These are phyloP conservation scores for Neoniphon sammara DNA, from an alignment of 2,797 vertebrate genomes.

Conservation along the genomic window DNA sequence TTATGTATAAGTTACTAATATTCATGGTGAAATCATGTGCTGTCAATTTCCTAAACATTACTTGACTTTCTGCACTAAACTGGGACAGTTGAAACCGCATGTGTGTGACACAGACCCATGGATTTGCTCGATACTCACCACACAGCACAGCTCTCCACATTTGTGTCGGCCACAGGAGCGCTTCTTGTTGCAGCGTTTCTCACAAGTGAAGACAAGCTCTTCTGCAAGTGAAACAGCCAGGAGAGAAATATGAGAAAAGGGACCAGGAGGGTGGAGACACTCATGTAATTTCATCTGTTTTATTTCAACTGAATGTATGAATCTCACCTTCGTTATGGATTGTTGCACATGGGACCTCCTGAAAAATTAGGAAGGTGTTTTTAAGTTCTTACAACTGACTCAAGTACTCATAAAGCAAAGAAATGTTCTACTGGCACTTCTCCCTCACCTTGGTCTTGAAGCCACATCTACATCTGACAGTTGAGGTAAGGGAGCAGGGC, in stretches of 20 bases:
- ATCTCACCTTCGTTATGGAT: slow-evolving; percentile 92
- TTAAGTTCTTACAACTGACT: slow-evolving; percentile 7
- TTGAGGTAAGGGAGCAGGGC: slow-evolving; percentile 92
- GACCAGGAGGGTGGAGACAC: not conserved
- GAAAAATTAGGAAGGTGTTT: slow-evolving; percentile 50
- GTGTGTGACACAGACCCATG: not conserved
- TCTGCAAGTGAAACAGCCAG: slow-evolving; percentile 65
- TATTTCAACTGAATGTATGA: not conserved
- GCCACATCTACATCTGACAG: slow-evolving; percentile 93
- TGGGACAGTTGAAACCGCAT: not conserved
- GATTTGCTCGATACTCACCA: slow-evolving; percentile 83
- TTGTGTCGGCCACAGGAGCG: slow-evolving; percentile 95
- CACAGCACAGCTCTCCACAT: slow-evolving; percentile 95
- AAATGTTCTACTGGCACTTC: not conserved
- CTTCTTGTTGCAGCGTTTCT: slow-evolving; percentile 96
- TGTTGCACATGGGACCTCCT: slow-evolving; percentile 93
- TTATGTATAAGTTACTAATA: no score
- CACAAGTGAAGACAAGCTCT: slow-evolving; percentile 92
- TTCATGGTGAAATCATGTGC: no score
- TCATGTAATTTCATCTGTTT: not conserved
- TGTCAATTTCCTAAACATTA: not conserved
- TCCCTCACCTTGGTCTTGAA: slow-evolving; percentile 89
- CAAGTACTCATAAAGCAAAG: accelerated
- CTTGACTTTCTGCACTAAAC: not conserved
- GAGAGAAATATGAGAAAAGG: not conserved